phyloP scores from a whole-genome alignment of 2,888 invertebrate genomes.

The Drosophila sordidula region DNA sequence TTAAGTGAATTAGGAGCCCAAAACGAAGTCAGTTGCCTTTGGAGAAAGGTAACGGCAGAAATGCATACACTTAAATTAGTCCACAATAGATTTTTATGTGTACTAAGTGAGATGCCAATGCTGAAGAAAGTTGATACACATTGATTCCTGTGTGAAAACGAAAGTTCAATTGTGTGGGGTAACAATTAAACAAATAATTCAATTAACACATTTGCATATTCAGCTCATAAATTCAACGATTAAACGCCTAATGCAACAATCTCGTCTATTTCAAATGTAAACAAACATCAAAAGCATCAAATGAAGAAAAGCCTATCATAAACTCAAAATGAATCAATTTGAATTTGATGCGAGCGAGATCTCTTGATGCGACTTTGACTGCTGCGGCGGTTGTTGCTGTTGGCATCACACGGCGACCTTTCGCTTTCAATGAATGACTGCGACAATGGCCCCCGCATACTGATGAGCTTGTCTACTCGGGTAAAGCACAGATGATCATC shows the following conservation, averaged over 20 bases:
- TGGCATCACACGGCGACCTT: slow-evolving; percentile 50
- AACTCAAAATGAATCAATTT: slow-evolving; percentile 67
- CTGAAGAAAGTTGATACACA: slow-evolving; percentile 50
- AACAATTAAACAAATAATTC: slow-evolving; percentile 46
- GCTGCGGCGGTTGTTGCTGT: background rate
- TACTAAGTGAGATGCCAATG: slow-evolving; percentile 26
- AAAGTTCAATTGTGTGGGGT: slow-evolving; percentile 53
- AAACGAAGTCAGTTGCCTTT: slow-evolving; percentile 63
- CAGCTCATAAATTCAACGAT: slow-evolving; percentile 60
- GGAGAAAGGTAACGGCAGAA: slow-evolving; percentile 39
- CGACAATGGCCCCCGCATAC: slow-evolving; percentile 66
- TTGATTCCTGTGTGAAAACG: slow-evolving; percentile 47
- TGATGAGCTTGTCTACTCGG: slow-evolving; percentile 53
- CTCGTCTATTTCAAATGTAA: slow-evolving; percentile 40
- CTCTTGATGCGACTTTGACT: background rate
- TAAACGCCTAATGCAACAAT: slow-evolving; percentile 25
- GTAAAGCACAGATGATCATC: slow-evolving; percentile 58
- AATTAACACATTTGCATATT: slow-evolving; percentile 66
- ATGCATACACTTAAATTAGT: slow-evolving; percentile 16
- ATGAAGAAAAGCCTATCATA: slow-evolving; percentile 38
- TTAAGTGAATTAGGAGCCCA: slow-evolving; percentile 75
- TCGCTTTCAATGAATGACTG: slow-evolving; percentile 70
- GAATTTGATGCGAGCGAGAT: slow-evolving; percentile 41
- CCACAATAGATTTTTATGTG: slow-evolving; percentile 22
- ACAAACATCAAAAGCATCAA: slow-evolving; percentile 43